phyloP scores from a whole-genome alignment of 2,113 vertebrate genomes.

The Monarcha castaneiventris region DNA sequence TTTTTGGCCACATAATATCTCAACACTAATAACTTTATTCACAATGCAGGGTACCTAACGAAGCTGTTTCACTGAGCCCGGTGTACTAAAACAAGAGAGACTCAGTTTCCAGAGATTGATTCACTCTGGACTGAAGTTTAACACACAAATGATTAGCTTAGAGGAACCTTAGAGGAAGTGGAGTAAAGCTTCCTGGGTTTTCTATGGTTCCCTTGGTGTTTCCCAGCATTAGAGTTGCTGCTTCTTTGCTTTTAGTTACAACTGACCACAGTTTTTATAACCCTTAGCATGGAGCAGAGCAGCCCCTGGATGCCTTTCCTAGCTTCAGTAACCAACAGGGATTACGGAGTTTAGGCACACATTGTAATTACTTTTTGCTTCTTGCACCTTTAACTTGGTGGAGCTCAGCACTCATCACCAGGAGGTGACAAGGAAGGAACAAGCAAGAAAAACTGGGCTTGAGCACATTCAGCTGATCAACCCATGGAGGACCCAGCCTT shows the following conservation, averaged over 20 bases:
- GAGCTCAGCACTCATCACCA: not conserved
- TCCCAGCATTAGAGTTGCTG: not conserved
- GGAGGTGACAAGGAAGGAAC: not conserved
- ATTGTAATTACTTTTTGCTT: not conserved
- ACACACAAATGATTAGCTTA: not conserved
- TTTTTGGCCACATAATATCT: not conserved
- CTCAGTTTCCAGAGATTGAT: not conserved
- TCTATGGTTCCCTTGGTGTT: not conserved
- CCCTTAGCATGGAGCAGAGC: rapidly evolving
- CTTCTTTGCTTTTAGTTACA: not conserved
- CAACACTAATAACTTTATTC: not conserved
- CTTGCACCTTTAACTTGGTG: not conserved
- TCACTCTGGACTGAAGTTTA: not conserved
- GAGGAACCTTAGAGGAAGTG: not conserved
- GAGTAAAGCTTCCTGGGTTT: not conserved
- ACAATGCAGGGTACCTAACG: not conserved
- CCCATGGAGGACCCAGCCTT: not conserved
- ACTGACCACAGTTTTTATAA: not conserved
- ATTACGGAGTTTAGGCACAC: not conserved
- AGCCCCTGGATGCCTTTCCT: not conserved
- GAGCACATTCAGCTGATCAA: not conserved
- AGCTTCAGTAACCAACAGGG: not conserved
- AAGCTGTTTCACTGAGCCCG: not conserved
- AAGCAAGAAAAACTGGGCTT: not conserved
- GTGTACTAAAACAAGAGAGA: not conserved